Evolutionary conservation across 2,888 invertebrate genomes (phyloP).

Genomic region (Gibbula magus): DNA sequence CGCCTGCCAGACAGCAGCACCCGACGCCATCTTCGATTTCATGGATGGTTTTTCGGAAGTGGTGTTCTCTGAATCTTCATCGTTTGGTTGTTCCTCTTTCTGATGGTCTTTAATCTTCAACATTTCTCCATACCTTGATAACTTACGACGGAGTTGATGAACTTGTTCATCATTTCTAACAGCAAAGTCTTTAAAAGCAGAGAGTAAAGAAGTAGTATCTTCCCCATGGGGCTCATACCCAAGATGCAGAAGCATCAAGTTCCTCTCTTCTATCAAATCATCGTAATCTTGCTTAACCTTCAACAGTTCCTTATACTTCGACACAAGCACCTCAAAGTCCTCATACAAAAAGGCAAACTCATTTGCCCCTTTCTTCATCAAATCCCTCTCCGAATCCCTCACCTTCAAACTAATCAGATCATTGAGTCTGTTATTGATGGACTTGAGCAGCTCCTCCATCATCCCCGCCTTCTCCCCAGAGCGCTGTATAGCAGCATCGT

Average conservation of each 20-base stretch:
- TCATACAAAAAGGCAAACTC: conserved; percentile 52
- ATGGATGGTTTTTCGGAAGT: conserved; percentile 32
- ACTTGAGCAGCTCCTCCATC: conserved; percentile 25
- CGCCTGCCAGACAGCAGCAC: conserved; percentile 57
- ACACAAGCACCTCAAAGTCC: conserved; percentile 55
- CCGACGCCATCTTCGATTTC: conserved; percentile 42
- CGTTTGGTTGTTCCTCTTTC: background rate
- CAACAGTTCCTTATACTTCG: conserved; percentile 50
- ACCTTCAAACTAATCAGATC: conserved; percentile 25
- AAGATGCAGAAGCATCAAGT: conserved; percentile 57
- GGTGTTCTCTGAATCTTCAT: conserved; percentile 37
- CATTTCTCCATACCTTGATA: conserved; percentile 38
- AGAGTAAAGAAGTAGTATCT: conserved; percentile 45
- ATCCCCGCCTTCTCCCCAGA: conserved; percentile 43
- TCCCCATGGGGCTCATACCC: conserved; percentile 46
- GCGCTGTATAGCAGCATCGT: conserved; percentile 56
- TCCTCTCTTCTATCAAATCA: conserved; percentile 56
- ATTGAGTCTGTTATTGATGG: conserved; percentile 35
- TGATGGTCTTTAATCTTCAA: conserved; percentile 28
- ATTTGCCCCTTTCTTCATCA: conserved; percentile 47
- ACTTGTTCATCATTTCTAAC: conserved; percentile 54
- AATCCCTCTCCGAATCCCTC: conserved; percentile 37
- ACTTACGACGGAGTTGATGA: conserved; percentile 46
- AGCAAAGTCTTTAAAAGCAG: conserved; percentile 58
- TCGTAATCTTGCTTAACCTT: conserved; percentile 53